These are phyloP conservation scores for Steatocranus sp. DNA, from an alignment of 2,797 vertebrate genomes.

Conservation along the genomic window DNA sequence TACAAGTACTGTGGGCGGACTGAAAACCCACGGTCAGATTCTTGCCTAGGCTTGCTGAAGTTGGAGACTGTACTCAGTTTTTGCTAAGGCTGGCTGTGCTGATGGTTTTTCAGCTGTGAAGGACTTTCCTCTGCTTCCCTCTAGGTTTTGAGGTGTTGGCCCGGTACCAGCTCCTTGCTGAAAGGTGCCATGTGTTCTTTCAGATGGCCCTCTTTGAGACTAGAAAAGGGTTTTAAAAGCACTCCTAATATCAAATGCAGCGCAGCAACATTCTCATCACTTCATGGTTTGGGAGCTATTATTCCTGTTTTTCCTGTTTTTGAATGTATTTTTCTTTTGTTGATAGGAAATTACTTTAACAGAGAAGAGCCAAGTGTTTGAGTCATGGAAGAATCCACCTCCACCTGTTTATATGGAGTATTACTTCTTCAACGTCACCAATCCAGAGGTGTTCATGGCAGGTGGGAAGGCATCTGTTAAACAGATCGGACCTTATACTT, in stretches of 20 bases:
- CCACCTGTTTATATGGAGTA: constrained; percentile 83
- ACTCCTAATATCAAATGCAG: background rate
- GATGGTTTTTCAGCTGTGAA: background rate
- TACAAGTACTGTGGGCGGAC: background rate
- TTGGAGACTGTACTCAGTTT: constrained; percentile 4
- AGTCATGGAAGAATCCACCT: constrained; percentile 80
- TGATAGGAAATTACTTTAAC: constrained; percentile 77
- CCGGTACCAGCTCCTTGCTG: background rate
- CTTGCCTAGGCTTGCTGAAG: constrained; percentile 21
- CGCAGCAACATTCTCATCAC: background rate
- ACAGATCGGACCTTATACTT: constrained; percentile 82
- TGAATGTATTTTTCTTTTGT: background rate
- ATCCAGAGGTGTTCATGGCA: constrained; percentile 70
- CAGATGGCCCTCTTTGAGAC: background rate
- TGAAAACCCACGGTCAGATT: background rate
- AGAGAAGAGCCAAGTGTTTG: constrained; percentile 74
- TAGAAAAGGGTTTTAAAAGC: background rate
- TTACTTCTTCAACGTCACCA: constrained; percentile 84
- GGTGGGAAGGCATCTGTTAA: constrained; percentile 72
- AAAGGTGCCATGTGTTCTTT: constrained; percentile 16
- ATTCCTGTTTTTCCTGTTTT: background rate
- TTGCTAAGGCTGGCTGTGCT: constrained; percentile 13
- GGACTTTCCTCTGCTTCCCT: constrained; percentile 17
- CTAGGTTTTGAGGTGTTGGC: background rate
- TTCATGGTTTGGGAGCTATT: background rate